Evolutionary conservation across 2,113 vertebrate genomes (phyloP), one percentile per base, ranked within the genome.

Genomic region (human (Homo sapiens)): DNA sequence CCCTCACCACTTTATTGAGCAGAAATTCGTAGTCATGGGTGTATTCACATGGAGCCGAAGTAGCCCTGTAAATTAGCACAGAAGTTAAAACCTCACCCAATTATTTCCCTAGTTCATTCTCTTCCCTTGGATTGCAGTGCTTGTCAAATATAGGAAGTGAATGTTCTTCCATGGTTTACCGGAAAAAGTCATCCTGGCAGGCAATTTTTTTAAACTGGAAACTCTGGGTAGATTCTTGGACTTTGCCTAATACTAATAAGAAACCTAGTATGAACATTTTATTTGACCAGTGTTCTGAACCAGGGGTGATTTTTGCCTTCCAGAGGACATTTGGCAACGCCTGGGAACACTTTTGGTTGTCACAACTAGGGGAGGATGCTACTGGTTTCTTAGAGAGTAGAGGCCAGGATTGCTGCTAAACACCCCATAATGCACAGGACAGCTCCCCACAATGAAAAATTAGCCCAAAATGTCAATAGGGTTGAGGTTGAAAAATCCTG

Each of bases 181-280:
- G 52, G 61, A 80, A 96, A 93, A 82, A 64, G 4, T 38, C 30
- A 50, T n/a, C 61, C 18, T 75, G 57, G 59, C 40, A 30, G 50
- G 79, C 93, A 83, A 80, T 86, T 89, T 94, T 68, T 94, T 48
- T 8, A 76, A 92, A 83, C 20, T n/a, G 90, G 90, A 92, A 90
- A 89, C 89, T 48, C 25, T 12, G 27, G 8, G 3, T 38, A 27
- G 72, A 40, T 78, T 72, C 40, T 89, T 93, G 85, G 87, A 81
- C 57, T 30, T 8, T 50, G 35, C 18, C 8, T 61, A 64, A 32
- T 64, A 30, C 27, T 64, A 32, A 14, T 32, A 35, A 86, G 73
- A 93, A 88, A 93, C 45, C 30, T 23, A n/a, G 13, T 40, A 13
- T 5, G 12, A 20, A 40, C 35, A 68, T 81, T 93, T 89, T 14